Base-by-base conservation (phyloP, 2,113 vertebrate species). In the Sinocyclocheilus maitianheensis region DNA sequence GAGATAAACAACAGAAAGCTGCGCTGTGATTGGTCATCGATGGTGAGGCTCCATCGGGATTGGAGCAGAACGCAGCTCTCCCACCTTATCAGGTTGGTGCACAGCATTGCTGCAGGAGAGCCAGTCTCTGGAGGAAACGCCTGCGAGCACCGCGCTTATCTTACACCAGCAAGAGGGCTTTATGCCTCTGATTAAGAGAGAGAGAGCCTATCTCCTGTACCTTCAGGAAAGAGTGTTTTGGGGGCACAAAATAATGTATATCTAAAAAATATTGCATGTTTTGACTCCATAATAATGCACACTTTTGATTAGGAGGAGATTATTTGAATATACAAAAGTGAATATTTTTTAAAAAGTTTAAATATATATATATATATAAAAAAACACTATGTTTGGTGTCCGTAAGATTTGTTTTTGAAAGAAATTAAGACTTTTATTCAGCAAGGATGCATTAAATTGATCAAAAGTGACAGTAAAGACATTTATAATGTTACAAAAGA, bases 41-140 rank as follows among this genome's bases (percentile, higher is more conserved):
- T 69, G 60, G 12, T 89, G 24, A 40, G n/a, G 79, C 65, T 87
- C 72, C 58, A 46, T 82, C 80, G 58, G 85, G 88, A 90, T 85
- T 86, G 88, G 90, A 84, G 84, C 74, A 84, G 72, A 83, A 60
- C 90, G 90, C 84, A 12, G 84, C 87, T 92, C 90, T 84, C 90
- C 77, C 82, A 89, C 90, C 92, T 95, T 94, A 95, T 95, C 94
- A 94, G 93, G 90, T 91, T 16, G 89, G 89, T 90, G 91, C 94
- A 94, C 92, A 89, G 92, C 90, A 90, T 71, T 34, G 91, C 94
- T 94, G 78, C 90, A 93, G 90, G 92, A 94, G 91, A 84, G 91
- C 89, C 76, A 86, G 91, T 94, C 93, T 94, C 94, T 85, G 92
- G 94, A 93, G 94, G 90, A 88, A 90, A 90, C 86, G 83, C 90